Percentiles rank a stretch among this genome's conserved stretches.
These are phyloP conservation scores for Lophochroa leadbeateri DNA, from an alignment of 2,113 vertebrate genomes.

Conservation along the genomic window DNA sequence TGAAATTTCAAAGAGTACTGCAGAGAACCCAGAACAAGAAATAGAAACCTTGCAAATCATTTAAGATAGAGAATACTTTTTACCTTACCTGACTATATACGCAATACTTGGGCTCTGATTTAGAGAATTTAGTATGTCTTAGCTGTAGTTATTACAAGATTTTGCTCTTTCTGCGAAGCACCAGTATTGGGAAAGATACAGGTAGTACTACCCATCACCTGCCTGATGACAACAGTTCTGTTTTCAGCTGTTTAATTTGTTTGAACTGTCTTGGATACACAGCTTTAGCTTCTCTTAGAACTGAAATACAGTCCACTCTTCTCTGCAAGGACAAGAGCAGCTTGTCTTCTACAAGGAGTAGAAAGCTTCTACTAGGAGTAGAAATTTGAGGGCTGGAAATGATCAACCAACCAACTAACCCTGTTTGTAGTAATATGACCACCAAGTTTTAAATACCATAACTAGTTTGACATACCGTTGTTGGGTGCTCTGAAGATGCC, in stretches of 20 bases:
- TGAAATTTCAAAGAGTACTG: background rate
- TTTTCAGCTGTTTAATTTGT: background rate
- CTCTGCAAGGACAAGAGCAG: background rate
- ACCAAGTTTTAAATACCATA: rapidly evolving
- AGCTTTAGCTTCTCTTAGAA: background rate
- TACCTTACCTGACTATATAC: background rate
- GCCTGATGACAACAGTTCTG: background rate
- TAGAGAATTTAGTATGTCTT: background rate
- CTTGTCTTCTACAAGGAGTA: background rate
- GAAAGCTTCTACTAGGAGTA: background rate
- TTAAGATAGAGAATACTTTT: background rate
- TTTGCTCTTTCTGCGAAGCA: background rate
- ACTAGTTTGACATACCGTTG: constrained; percentile 53
- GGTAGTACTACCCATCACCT: background rate
- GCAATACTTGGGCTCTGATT: background rate
- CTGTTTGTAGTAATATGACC: background rate
- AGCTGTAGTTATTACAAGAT: background rate
- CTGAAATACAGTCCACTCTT: background rate
- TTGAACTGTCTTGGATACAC: background rate
- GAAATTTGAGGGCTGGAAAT: background rate
- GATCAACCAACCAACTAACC: background rate
- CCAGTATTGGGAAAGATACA: background rate
- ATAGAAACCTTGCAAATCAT: background rate
- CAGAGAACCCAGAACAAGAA: background rate
- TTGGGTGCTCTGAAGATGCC: constrained; percentile 63